Conservation (phyloP, 2,113 vertebrate species). For the Ondatra zibethicus region DNA sequence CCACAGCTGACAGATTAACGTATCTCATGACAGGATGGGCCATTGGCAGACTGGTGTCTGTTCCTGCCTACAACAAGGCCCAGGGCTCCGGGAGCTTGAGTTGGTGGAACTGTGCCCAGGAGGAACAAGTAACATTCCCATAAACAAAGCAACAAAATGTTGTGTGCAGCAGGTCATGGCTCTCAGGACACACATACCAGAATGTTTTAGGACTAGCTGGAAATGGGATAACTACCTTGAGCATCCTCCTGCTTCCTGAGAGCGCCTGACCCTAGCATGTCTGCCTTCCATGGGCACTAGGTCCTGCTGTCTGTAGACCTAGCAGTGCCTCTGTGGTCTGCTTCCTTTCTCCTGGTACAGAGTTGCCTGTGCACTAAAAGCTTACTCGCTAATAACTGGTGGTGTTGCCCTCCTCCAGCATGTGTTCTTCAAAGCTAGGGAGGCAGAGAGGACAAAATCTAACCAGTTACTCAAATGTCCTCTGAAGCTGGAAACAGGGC, state of each 20-base stretch:
- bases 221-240: background rate
- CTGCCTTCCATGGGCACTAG: background rate
- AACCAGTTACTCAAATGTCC: background rate
- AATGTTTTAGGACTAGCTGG: background rate
- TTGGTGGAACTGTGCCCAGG: background rate
- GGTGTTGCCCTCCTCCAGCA: background rate
- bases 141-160: background rate
- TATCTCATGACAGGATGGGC: slow-evolving; percentile 15
- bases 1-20: background rate
- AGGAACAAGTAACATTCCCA: background rate
- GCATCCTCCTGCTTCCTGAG: background rate
- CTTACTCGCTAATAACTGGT: background rate
- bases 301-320: background rate
- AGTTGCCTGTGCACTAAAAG: background rate
- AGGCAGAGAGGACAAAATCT: background rate
- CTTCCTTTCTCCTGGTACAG: background rate
- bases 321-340: background rate
- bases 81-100: background rate
- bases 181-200: background rate
- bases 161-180: background rate
- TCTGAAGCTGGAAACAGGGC: background rate
- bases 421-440: background rate
- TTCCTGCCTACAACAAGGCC: background rate
- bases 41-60: background rate
- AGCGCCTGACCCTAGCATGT: background rate